Evolutionary conservation across 2,888 invertebrate genomes (phyloP).

Genomic region (Hecatera dysodea): DNA sequence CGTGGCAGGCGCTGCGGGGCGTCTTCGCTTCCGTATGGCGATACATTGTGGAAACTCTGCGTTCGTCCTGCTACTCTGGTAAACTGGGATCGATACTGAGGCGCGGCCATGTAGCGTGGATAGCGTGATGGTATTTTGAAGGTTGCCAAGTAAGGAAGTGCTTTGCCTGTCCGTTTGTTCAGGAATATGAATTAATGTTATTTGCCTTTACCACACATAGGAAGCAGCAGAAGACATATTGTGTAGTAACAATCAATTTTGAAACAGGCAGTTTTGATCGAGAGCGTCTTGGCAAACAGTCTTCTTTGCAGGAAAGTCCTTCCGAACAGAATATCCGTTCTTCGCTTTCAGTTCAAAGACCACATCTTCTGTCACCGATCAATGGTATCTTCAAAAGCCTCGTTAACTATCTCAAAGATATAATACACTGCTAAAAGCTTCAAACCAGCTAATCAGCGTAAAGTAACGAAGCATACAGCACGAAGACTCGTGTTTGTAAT

Average conservation of each 20-base stretch:
- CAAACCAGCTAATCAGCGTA: slow-evolving; percentile 62
- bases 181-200: background rate
- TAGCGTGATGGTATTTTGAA: slow-evolving; percentile 66
- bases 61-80: slow-evolving; percentile 74
- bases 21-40: slow-evolving; percentile 71
- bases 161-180: slow-evolving; percentile 11
- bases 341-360: background rate
- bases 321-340: background rate
- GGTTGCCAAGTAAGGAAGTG: slow-evolving; percentile 33
- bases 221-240: background rate
- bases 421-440: slow-evolving; percentile 21
- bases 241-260: background rate
- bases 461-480: slow-evolving; percentile 72
- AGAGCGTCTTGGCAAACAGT: background rate
- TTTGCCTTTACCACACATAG: background rate
- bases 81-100: slow-evolving; percentile 71
- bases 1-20: slow-evolving; percentile 81
- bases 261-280: background rate
- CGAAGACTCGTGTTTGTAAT: slow-evolving; percentile 80
- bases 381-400: background rate
- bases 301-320: background rate
- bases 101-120: slow-evolving; percentile 65
- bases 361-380: background rate
- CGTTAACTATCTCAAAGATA: slow-evolving; percentile 27
- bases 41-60: slow-evolving; percentile 72